A percentile compares a stretch with the other conserved stretches of the same genome.
phyloP scores from a whole-genome alignment of 2,113 vertebrate species.

The Columba livia region DNA sequence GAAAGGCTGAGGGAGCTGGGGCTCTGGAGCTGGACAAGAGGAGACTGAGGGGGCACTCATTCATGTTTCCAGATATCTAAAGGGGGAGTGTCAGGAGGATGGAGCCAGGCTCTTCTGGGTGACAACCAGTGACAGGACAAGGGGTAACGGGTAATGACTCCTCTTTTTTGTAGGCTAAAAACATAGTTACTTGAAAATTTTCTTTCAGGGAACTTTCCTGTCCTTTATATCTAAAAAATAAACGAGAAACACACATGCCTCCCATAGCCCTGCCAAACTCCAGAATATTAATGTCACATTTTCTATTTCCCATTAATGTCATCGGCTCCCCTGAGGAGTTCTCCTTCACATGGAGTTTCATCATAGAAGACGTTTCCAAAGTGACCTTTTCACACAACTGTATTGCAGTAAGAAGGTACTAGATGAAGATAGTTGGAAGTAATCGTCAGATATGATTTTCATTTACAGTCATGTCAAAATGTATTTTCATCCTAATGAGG shows the following conservation, averaged over 20 bases:
- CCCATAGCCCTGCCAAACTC: background rate
- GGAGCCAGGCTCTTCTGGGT: no score
- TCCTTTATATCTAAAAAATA: background rate
- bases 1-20: no score
- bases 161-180: background rate
- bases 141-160: no score
- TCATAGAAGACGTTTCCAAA: background rate
- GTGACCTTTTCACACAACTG: slow-evolving; percentile 23
- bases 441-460: background rate
- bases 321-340: background rate
- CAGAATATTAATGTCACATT: background rate
- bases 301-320: background rate
- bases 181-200: background rate
- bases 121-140: no score
- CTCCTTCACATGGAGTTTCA: background rate
- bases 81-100: no score
- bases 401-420: background rate
- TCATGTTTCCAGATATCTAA: no score
- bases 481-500: background rate
- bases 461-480: background rate
- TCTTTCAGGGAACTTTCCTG: background rate
- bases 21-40: no score
- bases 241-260: rapidly evolving
- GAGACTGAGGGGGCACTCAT: no score
- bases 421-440: background rate